A percentile compares a stretch with the other conserved stretches of the same genome.
These are phyloP conservation scores for Lasioglossum morio DNA, from an alignment of 2,888 invertebrate genomes.

Conservation along the genomic window DNA sequence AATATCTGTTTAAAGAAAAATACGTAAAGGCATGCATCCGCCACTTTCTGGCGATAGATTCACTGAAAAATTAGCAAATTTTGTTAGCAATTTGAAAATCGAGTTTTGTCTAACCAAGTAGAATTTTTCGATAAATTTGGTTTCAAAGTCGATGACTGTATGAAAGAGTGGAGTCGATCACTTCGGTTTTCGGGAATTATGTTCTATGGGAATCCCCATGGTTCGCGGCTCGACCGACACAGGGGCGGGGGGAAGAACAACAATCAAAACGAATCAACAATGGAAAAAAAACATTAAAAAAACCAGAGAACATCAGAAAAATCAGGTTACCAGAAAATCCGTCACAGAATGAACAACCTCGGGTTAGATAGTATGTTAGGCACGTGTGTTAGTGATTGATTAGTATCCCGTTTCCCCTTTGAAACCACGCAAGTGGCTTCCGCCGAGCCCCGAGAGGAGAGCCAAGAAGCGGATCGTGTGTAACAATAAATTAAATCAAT, in stretches of 20 bases:
- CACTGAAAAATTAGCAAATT: neutral
- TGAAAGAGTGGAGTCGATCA: slow-evolving; percentile 10
- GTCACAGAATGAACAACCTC: slow-evolving; percentile 45
- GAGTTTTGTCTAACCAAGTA: neutral
- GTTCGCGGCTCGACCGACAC: slow-evolving; percentile 25
- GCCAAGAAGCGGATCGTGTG: slow-evolving; percentile 83
- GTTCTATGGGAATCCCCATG: neutral
- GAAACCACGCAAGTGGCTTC: slow-evolving; percentile 84
- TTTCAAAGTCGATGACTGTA: neutral
- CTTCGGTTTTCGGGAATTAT: neutral
- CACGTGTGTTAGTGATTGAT: slow-evolving; percentile 79
- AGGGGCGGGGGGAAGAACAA: neutral
- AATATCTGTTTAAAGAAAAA: neutral
- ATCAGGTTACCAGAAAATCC: slow-evolving; percentile 36
- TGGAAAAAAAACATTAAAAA: neutral
- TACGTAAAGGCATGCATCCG: neutral
- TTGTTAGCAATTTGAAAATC: neutral
- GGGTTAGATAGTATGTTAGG: slow-evolving; percentile 73
- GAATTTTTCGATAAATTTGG: neutral
- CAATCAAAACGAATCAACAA: neutral
- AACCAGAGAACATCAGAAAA: neutral
- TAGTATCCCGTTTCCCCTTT: slow-evolving; percentile 77
- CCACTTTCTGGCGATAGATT: neutral
- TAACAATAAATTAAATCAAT: slow-evolving; percentile 49
- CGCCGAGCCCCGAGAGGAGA: slow-evolving; percentile 85